These are phyloP conservation scores for Aldabrachelys gigantea DNA, from an alignment of 2,113 vertebrate species.

Conservation along the genomic window DNA sequence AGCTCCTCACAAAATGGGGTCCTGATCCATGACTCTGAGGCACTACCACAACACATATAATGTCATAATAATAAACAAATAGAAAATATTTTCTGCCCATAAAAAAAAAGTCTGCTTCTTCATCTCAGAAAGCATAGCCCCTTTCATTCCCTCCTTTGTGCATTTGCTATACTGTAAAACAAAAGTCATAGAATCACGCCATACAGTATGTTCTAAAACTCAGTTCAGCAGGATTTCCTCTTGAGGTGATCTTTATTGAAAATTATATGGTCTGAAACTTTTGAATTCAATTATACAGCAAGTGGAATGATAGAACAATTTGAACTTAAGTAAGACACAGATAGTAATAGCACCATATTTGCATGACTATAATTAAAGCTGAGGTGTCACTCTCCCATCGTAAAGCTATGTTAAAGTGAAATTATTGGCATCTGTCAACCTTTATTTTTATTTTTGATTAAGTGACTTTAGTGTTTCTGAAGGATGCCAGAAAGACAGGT, in stretches of 20 bases:
- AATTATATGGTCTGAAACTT: background rate
- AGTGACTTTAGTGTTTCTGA: no score
- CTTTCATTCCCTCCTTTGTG: background rate
- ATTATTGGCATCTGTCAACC: no score
- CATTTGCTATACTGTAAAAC: background rate
- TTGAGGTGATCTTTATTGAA: background rate
- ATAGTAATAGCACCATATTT: no score
- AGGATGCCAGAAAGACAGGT: no score
- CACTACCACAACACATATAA: background rate
- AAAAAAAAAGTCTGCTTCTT: background rate
- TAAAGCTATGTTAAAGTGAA: no score
- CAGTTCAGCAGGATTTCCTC: background rate
- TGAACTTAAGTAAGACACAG: background rate
- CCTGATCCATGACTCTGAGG: background rate
- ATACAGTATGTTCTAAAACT: background rate
- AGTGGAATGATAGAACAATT: background rate
- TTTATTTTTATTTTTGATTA: no score
- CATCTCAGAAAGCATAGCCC: accelerated
- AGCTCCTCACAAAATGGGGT: no score
- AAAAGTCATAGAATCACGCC: background rate
- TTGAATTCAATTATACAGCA: background rate
- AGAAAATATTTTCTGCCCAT: background rate
- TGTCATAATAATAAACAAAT: background rate
- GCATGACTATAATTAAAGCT: no score
- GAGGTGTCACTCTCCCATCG: no score